These are phyloP conservation scores for Hemiprocne comata DNA, from an alignment of 2,113 vertebrate genomes.

Conservation along the genomic window DNA sequence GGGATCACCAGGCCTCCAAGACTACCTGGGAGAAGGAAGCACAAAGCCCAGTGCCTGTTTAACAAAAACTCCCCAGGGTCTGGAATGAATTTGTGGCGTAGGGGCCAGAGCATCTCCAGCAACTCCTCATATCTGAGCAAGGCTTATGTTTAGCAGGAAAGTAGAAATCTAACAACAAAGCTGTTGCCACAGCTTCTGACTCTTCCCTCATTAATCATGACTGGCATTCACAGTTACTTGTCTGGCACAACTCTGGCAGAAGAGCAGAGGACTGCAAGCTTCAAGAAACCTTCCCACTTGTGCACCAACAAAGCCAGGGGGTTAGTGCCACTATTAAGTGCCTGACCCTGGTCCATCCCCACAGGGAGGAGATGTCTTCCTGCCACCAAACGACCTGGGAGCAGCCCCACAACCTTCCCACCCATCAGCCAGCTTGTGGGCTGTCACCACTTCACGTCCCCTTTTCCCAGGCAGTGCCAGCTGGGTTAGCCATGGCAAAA, in stretches of 20 bases:
- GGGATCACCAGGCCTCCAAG: neutral
- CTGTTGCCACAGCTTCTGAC: neutral
- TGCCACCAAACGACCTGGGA: rapidly evolving
- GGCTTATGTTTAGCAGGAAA: neutral
- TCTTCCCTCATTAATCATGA: neutral
- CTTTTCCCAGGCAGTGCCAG: neutral
- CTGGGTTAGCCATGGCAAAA: rapidly evolving
- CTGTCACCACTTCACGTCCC: neutral
- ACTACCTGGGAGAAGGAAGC: neutral
- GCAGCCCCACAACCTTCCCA: neutral
- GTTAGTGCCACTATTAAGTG: neutral
- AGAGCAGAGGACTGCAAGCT: neutral
- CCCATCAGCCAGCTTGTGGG: neutral
- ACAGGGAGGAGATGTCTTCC: neutral
- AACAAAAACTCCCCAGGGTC: neutral
- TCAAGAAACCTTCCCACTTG: neutral
- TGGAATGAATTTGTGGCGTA: neutral
- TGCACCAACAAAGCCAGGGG: rapidly evolving
- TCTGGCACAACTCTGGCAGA: neutral
- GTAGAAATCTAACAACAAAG: neutral
- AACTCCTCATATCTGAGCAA: neutral
- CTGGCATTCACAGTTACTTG: neutral
- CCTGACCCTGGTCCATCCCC: no score
- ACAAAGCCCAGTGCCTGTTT: neutral
- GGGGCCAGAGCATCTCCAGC: neutral